Evolutionary conservation across 2,888 invertebrate species (phyloP).

Genomic region (Drosophila meridiana): DNA sequence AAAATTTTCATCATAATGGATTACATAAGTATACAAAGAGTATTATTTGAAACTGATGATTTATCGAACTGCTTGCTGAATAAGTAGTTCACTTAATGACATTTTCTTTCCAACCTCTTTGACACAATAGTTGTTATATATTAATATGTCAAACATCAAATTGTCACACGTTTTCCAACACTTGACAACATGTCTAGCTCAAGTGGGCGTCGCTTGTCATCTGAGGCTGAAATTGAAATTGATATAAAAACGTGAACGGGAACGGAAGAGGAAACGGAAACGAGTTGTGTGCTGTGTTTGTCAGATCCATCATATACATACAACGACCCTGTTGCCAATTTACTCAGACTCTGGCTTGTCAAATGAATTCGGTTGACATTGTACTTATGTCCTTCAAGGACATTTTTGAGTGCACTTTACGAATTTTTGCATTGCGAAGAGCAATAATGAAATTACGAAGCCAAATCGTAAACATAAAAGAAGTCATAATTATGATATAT

Average conservation of each 20-base stretch:
- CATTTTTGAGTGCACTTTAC: not conserved
- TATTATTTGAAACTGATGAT: not conserved
- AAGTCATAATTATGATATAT: constrained; percentile 11
- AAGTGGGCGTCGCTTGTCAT: constrained; percentile 33
- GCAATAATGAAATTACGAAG: not conserved
- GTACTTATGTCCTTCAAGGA: not conserved
- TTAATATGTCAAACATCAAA: constrained; percentile 15
- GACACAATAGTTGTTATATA: not conserved
- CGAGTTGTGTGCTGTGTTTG: constrained; percentile 36
- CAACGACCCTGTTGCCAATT: constrained; percentile 9
- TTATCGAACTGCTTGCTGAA: not conserved
- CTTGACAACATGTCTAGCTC: constrained; percentile 33
- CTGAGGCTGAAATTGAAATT: constrained; percentile 10
- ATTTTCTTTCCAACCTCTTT: not conserved
- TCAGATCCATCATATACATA: constrained; percentile 17
- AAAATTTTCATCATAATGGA: not conserved
- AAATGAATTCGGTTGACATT: constrained; percentile 1
- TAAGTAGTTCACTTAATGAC: not conserved
- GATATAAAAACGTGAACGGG: constrained; percentile 11
- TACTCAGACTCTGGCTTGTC: not conserved
- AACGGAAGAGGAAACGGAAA: constrained; percentile 32
- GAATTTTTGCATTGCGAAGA: not conserved
- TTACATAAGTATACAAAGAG: not conserved
- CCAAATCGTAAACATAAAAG: constrained; percentile 8
- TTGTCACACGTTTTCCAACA: constrained; percentile 38